These are phyloP conservation scores for Salticus scenicus DNA, from an alignment of 2,888 invertebrate genomes.

Conservation along the genomic window DNA sequence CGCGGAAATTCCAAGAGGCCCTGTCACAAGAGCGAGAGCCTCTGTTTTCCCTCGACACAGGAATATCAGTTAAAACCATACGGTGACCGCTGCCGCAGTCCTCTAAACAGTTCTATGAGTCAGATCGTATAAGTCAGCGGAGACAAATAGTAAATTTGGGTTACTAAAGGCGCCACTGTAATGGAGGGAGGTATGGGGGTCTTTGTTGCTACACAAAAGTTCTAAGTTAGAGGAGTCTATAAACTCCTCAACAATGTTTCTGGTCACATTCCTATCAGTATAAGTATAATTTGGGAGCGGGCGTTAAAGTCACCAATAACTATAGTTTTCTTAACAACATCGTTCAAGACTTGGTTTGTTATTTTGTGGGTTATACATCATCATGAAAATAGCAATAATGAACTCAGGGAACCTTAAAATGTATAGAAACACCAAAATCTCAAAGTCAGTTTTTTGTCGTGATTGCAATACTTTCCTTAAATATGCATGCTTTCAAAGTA, in stretches of 20 bases:
- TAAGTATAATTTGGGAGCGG: slow-evolving; percentile 17
- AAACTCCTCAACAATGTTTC: slow-evolving; percentile 19
- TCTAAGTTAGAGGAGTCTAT: slow-evolving; percentile 16
- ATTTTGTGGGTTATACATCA: slow-evolving; percentile 18
- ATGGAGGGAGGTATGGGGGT: slow-evolving; percentile 10
- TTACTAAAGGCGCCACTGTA: slow-evolving; percentile 15
- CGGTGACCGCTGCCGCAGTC: slow-evolving; percentile 28
- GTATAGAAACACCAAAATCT: too few species aligned
- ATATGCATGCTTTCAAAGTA: too few species aligned
- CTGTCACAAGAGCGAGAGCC: neutral
- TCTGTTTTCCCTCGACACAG: neutral
- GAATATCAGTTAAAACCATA: slow-evolving; percentile 4
- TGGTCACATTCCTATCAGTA: neutral
- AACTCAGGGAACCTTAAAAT: too few species aligned
- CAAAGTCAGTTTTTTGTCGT: too few species aligned
- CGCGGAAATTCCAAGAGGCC: slow-evolving; percentile 34
- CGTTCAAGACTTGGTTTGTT: slow-evolving; percentile 31
- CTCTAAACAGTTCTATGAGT: slow-evolving; percentile 14
- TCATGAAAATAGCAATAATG: too few species aligned
- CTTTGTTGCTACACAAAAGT: neutral
- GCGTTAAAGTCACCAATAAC: slow-evolving; percentile 15
- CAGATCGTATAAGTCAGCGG: neutral
- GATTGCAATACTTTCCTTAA: too few species aligned
- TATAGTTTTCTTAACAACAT: neutral
- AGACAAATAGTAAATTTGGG: slow-evolving; percentile 34